These are phyloP conservation scores for Protonemura montana DNA, from an alignment of 2,888 invertebrate species.

Conservation along the genomic window DNA sequence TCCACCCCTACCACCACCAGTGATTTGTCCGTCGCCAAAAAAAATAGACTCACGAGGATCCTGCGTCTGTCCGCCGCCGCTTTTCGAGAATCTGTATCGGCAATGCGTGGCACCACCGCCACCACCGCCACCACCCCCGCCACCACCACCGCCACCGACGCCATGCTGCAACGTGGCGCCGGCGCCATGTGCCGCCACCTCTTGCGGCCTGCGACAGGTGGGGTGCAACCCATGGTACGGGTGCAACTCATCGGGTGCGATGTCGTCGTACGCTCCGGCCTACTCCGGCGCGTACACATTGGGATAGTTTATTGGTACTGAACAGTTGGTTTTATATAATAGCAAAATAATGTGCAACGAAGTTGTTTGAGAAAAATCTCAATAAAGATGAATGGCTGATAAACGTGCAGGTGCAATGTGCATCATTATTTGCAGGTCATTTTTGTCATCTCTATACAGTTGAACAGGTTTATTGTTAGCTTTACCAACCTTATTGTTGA, in stretches of 20 bases:
- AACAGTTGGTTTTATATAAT: no score
- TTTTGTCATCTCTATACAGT: no score
- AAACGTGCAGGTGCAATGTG: no score
- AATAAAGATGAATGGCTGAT: no score
- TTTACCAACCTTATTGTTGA: no score
- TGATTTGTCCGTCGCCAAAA: not conserved
- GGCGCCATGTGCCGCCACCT: not conserved
- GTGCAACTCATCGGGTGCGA: not conserved
- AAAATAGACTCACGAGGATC: not conserved
- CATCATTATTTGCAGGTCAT: no score
- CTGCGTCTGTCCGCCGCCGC: not conserved
- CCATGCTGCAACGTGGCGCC: not conserved
- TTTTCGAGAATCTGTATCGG: slow-evolving; percentile 25
- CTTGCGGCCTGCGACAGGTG: not conserved
- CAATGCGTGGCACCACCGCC: not conserved
- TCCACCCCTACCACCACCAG: not conserved
- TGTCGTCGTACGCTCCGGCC: not conserved
- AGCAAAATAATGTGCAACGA: no score
- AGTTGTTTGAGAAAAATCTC: no score
- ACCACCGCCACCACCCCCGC: not conserved
- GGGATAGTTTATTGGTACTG: no score
- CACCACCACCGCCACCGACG: not conserved
- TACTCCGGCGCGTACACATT: not conserved
- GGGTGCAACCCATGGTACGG: not conserved
- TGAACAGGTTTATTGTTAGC: no score